A percentile compares a stretch with the other conserved stretches of the same genome.
phyloP scores from a whole-genome alignment of 2,888 invertebrate genomes.

The Trypoxylon attenuatum region DNA sequence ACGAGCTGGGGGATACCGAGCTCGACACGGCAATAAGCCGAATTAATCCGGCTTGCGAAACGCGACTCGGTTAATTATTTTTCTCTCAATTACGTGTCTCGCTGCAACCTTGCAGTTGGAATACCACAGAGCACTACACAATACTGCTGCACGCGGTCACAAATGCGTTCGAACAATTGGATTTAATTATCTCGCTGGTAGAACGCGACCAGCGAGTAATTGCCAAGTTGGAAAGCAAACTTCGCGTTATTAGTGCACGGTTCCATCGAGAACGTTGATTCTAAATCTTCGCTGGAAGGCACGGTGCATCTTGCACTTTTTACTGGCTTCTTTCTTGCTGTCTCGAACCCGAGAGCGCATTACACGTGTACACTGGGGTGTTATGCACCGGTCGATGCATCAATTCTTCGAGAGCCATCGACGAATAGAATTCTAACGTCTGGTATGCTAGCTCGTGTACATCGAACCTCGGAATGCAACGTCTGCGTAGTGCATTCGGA shows the following conservation, averaged over 20 bases:
- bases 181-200: conserved; percentile 51
- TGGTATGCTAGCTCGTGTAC: too few relatives aligned
- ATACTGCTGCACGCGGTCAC: too few relatives aligned
- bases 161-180: conserved; percentile 44
- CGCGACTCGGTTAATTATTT: conserved; percentile 35
- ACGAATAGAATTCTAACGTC: too few relatives aligned
- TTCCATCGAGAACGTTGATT: too few relatives aligned
- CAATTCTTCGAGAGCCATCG: too few relatives aligned
- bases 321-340: too few relatives aligned
- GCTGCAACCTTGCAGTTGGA: conserved; percentile 20
- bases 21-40: conserved; percentile 20
- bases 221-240: conserved; percentile 28
- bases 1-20: neutral
- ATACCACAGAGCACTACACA: conserved; percentile 8
- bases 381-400: too few relatives aligned
- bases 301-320: too few relatives aligned
- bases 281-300: too few relatives aligned
- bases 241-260: conserved; percentile 37
- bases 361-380: too few relatives aligned
- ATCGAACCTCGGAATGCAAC: conserved; percentile 2
- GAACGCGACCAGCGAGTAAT: conserved; percentile 44
- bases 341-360: too few relatives aligned
- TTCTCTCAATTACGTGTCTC: conserved; percentile 35
- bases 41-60: conserved; percentile 37
- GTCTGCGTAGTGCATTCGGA: conserved; percentile 16